These are phyloP conservation scores for Meda fulgida DNA, from an alignment of 2,797 vertebrate species.

Conservation along the genomic window DNA sequence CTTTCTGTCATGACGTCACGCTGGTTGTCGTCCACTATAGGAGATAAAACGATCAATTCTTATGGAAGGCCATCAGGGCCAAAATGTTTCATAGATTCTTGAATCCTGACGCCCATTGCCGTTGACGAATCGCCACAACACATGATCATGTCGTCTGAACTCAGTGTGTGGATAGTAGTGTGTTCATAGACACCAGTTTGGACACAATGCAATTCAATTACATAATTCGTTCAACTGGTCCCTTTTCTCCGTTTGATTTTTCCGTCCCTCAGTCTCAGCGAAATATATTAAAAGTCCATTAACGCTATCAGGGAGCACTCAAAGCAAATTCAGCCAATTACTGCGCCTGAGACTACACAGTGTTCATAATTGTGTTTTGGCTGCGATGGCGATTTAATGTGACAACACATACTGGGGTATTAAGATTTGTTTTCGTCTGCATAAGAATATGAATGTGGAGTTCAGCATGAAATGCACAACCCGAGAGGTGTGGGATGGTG, in stretches of 20 bases:
- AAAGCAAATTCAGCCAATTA: conserved; percentile 45
- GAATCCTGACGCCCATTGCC: not conserved
- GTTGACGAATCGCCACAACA: not conserved
- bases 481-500: conserved; percentile 7
- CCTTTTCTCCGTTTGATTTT: conserved; percentile 44
- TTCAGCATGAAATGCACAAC: conserved; percentile 6
- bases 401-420: not conserved
- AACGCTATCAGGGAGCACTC: conserved; percentile 53
- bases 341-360: conserved; percentile 24
- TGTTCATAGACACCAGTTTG: not conserved
- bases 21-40: not conserved
- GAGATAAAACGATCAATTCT: not conserved
- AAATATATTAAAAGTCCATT: conserved; percentile 59
- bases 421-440: conserved; percentile 4
- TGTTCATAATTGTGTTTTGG: conserved; percentile 42
- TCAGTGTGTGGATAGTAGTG: not conserved
- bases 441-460: not conserved
- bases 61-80: not conserved
- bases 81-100: not conserved
- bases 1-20: too few species aligned
- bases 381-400: conserved; percentile 20
- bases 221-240: conserved; percentile 53
- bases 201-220: conserved; percentile 37
- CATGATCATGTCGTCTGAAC: not conserved
- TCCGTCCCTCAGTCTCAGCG: conserved; percentile 5